Base-by-base conservation (phyloP, 2,113 vertebrate species). In the Solea solea region DNA sequence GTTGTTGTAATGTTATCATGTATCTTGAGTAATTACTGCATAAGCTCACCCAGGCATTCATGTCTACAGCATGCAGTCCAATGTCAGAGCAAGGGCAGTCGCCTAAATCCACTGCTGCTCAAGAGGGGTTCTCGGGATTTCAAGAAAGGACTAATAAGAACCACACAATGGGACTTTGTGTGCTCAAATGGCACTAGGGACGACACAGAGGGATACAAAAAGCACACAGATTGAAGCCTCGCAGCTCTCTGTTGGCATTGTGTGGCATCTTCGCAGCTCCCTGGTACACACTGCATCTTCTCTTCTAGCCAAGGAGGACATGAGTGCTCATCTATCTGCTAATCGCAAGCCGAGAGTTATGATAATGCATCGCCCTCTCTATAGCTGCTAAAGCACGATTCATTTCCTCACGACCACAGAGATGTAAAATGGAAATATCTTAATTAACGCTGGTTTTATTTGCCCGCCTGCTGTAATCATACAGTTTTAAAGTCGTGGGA, bases 161-260 rank as follows among this genome's bases (percentile, higher is more conserved):
- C 11, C 7, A 46, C 76, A 88, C 86, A 89, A 80, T 78, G 57
- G 79, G 67, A 80, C 80, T 76, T 40, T 80, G 83, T 88, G 74
- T 9, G 55, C 73, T 79, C 67, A 44, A 78, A 80, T 51, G 65
- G 82, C 77, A 68, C 52, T 42, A 65, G 74, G 69, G 80, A 84
- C 14, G 81, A 82, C 78, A 75, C 73, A 25, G 74, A 67, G 74
- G 64, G 72, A 82, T 76, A 80, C 76, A 83, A 72, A 81, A 76
- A 82, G 81, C 56, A 53, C 49, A 68, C 60, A 81, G 74, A 58
- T 59, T 64, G 75, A 75, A 76, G 63, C 69, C 74, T 76, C 64
- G 42, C 57, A 82, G 73, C 61, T 54, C 70, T 78, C 68, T 53
- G 55, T 15, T 78, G 70, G 62, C 58, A 74, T 80, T 81, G 78